Evolutionary conservation across 2,888 invertebrate genomes (phyloP), one percentile per base, ranked within the genome.

Genomic region (Ethmia dodecea): DNA sequence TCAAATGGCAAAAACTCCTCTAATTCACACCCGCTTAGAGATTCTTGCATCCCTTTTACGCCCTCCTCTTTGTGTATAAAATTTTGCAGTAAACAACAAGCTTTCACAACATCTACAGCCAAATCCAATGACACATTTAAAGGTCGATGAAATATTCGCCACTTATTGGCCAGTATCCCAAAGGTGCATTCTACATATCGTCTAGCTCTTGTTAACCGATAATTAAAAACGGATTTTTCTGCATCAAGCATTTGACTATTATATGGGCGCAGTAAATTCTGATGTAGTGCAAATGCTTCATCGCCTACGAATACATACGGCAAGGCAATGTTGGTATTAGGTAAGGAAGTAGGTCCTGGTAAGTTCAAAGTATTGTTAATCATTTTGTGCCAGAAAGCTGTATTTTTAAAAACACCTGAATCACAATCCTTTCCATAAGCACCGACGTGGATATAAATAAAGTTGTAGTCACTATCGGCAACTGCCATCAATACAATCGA

Each of bases 401-500:
- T 37, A 22, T 44, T 33, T 37, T 35, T 43, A 37, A 39, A 43
- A 12, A 43, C 35, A n/a, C 16, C 25, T 32, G 41, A 40, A 43
- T 44, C 44, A 24, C 41, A 37, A 27, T 41, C 40, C 24, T 35
- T 43, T n/a, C 43, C 43, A 28, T 43, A 40, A 16, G 35, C 28
- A 8, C 43, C 43, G 22, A 40, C 33, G 24, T 53, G 47, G 27
- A 53, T 40, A 37, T 36, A 52, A 32, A 50, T 39, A 42, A 50
- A 56, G 22, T 45, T 47, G 37, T 55, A 56, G 35, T 50, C 40
- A 13, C 37, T 31, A 37, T 53, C 55, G 38, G 39, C 47, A 28
- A 53, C 42, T 6, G 52, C 54, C 43, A 55, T 40, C 22, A 55
- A 42, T 14, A 56, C 46, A 34, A 42, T 44, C 37, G 52, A 50